A percentile compares a stretch with the other conserved stretches of the same genome.
Conservation (phyloP, 2,797 vertebrate species). For the Synaphobranchus kaupii region DNA sequence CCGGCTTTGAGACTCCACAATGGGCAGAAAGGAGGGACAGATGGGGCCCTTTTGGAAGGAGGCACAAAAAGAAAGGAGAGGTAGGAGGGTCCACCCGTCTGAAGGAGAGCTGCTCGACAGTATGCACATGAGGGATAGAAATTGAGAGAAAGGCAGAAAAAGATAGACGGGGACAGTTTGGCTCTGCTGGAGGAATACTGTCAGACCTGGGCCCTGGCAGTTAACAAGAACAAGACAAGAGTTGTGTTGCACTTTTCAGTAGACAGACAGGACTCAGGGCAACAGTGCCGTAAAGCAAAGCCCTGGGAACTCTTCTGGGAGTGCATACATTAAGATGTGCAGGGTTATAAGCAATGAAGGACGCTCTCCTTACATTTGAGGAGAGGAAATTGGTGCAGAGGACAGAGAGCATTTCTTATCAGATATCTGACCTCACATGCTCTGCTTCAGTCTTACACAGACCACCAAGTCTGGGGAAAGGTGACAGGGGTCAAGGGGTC, state of each 20-base stretch:
- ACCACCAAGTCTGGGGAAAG: conserved; percentile 11
- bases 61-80: conserved; percentile 73
- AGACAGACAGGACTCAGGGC: neutral
- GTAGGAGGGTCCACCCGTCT: conserved; percentile 69
- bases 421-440: neutral
- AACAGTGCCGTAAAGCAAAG: neutral
- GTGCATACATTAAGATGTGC: neutral
- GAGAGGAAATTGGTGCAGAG: neutral
- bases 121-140: conserved; percentile 40
- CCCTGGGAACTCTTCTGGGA: neutral
- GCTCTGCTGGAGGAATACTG: neutral
- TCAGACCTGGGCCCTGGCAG: neutral
- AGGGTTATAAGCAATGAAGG: neutral
- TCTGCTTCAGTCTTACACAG: neutral
- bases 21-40: conserved; percentile 76
- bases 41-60: conserved; percentile 75
- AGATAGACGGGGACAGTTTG: conserved; percentile 54
- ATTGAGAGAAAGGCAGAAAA: conserved; percentile 29
- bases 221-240: neutral
- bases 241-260: neutral
- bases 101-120: conserved; percentile 18
- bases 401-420: neutral
- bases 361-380: neutral
- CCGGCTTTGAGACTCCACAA: conserved; percentile 74
- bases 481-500: conserved; percentile 32